Evolutionary conservation across 2,888 invertebrate species (phyloP), one percentile per base, ranked within the genome.

Genomic region (Heterodera filipjevi): DNA sequence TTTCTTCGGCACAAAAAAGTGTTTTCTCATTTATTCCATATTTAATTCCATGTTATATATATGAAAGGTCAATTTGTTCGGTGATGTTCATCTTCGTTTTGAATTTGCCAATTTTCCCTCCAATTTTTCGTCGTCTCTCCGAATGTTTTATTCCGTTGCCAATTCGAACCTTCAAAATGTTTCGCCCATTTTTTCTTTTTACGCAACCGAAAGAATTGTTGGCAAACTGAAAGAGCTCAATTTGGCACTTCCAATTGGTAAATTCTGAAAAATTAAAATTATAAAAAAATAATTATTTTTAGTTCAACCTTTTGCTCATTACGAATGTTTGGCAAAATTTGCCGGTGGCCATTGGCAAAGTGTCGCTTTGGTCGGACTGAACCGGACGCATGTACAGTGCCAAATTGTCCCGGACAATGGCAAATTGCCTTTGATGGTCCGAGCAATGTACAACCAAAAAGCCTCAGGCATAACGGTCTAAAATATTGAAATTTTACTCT

Each of bases 341-440:
- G 59, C 10, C 59, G 27, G 22, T 2, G 59, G 27, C 2, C 27
- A 59, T 59, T 59, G 59, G 59, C 59, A 27, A 59, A 59, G 8
- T 27, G 59, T 30, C 59, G 22, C 19, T 59, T 59, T 59, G 27
- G 10, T 5, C 5, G 59, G n/a, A 59, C n/a, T 59, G n/a, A 88
- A 88, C 76, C 70, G 84, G 12, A 85, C 86, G n/a, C 88, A 88
- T 78, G 85, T 84, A 0, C 81, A 81, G 2, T 88, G 88, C 77
- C 83, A 86, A 78, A 88, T 82, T 79, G 35, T 53, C 14, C 19
- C 53, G 14, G 44, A 33, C 19, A 72, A 79, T 46, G 86, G 87
- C 59, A 19, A 86, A 12, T 87, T 81, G 81, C 86, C 86, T 8
- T 79, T 87, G 72, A 80, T 86, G 12, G 81, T 84, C 46, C 82